Conservation (phyloP, 2,888 invertebrate species). For the Synergus gifuensis region DNA sequence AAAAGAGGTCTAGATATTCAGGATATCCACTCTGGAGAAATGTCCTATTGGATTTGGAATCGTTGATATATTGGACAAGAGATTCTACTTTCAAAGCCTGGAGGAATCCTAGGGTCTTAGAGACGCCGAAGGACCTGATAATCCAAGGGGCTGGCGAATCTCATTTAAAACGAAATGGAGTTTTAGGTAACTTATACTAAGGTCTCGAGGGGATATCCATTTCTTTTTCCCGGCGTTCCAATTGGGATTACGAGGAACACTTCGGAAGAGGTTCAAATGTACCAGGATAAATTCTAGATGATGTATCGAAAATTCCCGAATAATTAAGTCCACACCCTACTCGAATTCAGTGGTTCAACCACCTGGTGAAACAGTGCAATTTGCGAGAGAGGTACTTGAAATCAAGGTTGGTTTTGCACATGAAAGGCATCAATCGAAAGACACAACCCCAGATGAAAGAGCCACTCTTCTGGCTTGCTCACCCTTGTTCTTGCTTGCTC, state of each 20-base stretch:
- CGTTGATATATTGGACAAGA: background rate
- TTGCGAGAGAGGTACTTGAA: background rate
- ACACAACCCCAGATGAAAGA: conserved; percentile 13
- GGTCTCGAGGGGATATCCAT: background rate
- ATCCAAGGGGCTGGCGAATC: background rate
- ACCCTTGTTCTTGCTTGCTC: background rate
- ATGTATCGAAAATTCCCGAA: background rate
- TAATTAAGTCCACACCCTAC: background rate
- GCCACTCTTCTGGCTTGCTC: conserved; percentile 10
- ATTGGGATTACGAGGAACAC: background rate
- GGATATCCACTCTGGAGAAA: background rate
- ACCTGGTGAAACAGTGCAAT: background rate
- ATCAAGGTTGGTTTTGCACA: background rate
- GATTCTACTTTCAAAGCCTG: background rate
- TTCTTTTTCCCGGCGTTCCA: background rate
- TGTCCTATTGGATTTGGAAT: background rate
- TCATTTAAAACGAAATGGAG: background rate
- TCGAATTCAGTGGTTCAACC: background rate
- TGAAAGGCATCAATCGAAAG: background rate
- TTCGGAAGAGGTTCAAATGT: background rate
- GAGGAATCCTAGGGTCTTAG: background rate
- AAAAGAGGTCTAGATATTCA: background rate
- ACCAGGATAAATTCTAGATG: background rate
- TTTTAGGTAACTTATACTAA: background rate
- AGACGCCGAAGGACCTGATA: background rate